A percentile compares a stretch with the other conserved stretches of the same genome.
phyloP scores from a whole-genome alignment of 2,797 vertebrate species.

The Telmatherina bonti region DNA sequence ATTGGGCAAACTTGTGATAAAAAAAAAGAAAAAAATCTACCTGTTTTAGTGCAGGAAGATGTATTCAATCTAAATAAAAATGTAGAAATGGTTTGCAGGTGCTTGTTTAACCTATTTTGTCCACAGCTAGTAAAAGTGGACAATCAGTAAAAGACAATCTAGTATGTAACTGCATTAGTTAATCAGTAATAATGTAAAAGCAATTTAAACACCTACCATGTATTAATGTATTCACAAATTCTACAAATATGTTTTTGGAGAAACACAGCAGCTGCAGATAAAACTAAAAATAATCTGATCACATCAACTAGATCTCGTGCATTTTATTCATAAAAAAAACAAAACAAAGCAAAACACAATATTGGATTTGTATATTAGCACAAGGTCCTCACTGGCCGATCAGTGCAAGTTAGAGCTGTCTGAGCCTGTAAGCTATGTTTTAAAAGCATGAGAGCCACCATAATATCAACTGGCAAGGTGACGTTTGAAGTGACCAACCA shows the following conservation, averaged over 20 bases:
- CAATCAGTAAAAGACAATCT: too few species aligned
- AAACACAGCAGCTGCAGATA: not conserved
- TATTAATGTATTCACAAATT: not conserved
- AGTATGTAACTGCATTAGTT: not conserved
- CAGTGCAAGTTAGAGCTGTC: conserved; percentile 10
- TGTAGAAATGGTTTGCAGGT: not conserved
- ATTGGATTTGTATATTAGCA: conserved; percentile 13
- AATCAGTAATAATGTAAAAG: not conserved
- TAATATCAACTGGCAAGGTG: conserved; percentile 44
- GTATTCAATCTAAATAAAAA: not conserved
- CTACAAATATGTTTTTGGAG: not conserved
- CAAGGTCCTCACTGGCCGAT: conserved; percentile 2
- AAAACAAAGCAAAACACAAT: not conserved
- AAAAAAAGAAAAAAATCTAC: conserved; percentile 16
- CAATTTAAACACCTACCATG: not conserved
- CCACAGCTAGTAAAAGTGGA: not conserved
- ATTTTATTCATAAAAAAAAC: not conserved
- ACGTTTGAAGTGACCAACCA: conserved; percentile 50
- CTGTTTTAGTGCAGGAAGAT: conserved; percentile 17
- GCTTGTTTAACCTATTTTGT: not conserved
- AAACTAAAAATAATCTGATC: not conserved
- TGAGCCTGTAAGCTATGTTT: conserved; percentile 35
- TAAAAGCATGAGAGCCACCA: conserved; percentile 36
- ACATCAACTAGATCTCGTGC: not conserved
- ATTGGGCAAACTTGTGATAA: conserved; percentile 33